Conservation (phyloP, 2,113 vertebrate genomes). For the Engystomops pustulosus region DNA sequence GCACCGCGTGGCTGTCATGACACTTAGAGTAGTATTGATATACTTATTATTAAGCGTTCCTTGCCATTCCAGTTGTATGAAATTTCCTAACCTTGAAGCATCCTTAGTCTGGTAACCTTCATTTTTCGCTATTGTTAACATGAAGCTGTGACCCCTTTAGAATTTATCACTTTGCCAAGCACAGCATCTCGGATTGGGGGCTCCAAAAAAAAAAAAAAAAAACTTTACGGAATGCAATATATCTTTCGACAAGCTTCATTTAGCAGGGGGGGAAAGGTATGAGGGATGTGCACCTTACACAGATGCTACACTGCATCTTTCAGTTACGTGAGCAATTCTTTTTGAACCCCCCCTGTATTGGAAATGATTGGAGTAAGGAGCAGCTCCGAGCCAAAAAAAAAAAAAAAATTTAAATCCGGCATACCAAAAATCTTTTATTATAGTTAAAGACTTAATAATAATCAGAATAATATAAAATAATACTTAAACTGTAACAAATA, state of each 20-base stretch:
- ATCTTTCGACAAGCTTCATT: constrained; percentile 73
- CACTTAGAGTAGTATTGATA: constrained; percentile 76
- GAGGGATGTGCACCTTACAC: constrained; percentile 71
- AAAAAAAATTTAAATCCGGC: not conserved
- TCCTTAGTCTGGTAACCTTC: constrained; percentile 62
- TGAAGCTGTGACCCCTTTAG: constrained; percentile 63
- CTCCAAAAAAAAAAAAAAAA: constrained; percentile 66
- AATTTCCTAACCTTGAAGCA: constrained; percentile 68
- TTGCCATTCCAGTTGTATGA: constrained; percentile 66
- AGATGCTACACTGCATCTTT: constrained; percentile 62
- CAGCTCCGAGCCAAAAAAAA: not conserved
- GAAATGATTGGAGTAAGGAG: not conserved
- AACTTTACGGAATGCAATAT: constrained; percentile 72
- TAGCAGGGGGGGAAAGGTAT: constrained; percentile 70
- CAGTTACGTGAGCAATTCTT: not conserved
- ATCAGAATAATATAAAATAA: not conserved
- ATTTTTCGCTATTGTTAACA: constrained; percentile 46
- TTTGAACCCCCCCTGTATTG: not conserved
- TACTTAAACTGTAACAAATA: not conserved
- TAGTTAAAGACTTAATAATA: not conserved
- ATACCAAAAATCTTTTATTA: no score
- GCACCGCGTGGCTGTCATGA: constrained; percentile 68
- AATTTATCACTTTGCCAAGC: constrained; percentile 77
- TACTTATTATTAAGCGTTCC: constrained; percentile 71
- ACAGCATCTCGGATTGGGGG: constrained; percentile 73